Evolutionary conservation across 2,888 invertebrate genomes (phyloP), one percentile per base, ranked within the genome.

Genomic region (Ypsolopha sequella): DNA sequence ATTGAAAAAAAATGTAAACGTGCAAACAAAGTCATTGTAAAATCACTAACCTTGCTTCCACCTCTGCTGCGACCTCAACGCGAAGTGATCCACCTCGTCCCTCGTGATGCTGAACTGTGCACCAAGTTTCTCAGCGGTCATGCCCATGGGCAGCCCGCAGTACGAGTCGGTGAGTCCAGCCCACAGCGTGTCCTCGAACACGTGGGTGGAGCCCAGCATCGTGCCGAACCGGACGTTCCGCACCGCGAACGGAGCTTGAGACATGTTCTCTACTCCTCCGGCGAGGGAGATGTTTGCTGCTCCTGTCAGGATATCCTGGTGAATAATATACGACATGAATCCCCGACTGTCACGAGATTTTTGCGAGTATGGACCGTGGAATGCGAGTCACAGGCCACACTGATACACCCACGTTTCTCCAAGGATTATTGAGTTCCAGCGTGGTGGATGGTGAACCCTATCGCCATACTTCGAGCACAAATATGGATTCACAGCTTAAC

Each of bases 201-300:
- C 88, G 52, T 92, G 89, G 60, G 90, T 92, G 24, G 82, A 77
- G 0, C 98, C 98, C 1, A 99, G 85, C 0, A 90, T 88, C 8
- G 96, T 93, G 2, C 99, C 99, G 80, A 96, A 99, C 33, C 99
- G 89, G 6, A 95, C 87, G 61, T 93, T 92, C 49, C 98, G 89
- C 0, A 95, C 93, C 0, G 93, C 90, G 76, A 93, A 97, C 0
- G 99, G 99, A 1, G 93, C 88, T 74, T 95, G 94, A 2, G 96
- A 96, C 99, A 99, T 99, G 76, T 94, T 98, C 68, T 99, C 99
- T 3, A 93, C 91, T 0, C 99, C 98, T 47, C 98, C 98, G 33
- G 97, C 93, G 38, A 99, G 75, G 1, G 95, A 94, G 52, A 99
- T 91, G 63, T 94, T 91, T 2, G 96, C 92, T 56, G 93, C 93